Base-by-base conservation (phyloP, 2,113 vertebrate genomes). In the Stegastes partitus region DNA sequence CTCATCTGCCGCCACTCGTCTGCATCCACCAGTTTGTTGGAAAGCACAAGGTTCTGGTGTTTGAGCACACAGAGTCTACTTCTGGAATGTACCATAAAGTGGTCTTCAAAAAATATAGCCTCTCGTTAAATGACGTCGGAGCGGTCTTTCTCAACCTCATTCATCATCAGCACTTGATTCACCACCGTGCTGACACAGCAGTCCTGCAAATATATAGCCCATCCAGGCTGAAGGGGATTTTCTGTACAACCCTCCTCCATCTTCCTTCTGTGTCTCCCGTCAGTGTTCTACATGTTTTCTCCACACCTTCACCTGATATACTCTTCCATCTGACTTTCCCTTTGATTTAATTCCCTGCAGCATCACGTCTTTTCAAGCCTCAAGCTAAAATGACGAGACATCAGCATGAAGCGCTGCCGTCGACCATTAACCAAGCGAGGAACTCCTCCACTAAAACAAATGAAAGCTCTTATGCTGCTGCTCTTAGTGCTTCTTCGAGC, bases 121-220 rank as follows among this genome's bases (percentile, higher is more conserved):
- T 11, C 83, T 90, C 44, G 42, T 91, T 91, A 87, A 90, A 80
- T 61, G 28, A 84, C 68, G 18, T 39, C 31, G 42, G 74, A 85
- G 77, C 66, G 81, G 82, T 70, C 78, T 57, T 74, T 84, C 82
- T 15, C 68, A 37, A 64, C 47, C 59, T 84, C 84, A 79, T 92
- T 89, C 84, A 93, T 93, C 86, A 89, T 22, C 18, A 63, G 64
- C 70, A 82, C 59, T 65, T 81, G 73, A 82, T 78, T 81, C 61
- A 57, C 56, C 72, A 58, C 61, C 26, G 28, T 63, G 90, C 89
- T 93, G 89, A 87, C 82, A 64, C 51, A 25, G 90, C 85, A 77
- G 79, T 74, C 77, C 53, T 74, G 73, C 55, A 67, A 84, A 90
- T 85, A 86, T 85, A 90, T 70, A 57, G 21, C 67, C 49, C 67